Conservation (phyloP, 2,797 vertebrate genomes). For the Dromococcyx pavoninus region DNA sequence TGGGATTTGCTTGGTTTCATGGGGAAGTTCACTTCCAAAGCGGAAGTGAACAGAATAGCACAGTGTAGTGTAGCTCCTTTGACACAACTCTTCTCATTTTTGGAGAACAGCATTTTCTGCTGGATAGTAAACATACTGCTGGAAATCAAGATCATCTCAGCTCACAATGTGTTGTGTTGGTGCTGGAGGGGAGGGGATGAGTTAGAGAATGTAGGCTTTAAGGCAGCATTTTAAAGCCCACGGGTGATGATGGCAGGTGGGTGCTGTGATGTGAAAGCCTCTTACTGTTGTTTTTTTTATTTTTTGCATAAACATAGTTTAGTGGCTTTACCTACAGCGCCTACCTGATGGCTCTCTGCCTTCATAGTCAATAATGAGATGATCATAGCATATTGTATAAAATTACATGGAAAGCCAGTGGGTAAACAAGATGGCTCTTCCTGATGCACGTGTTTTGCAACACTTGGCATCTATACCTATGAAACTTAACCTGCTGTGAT, state of each 20-base stretch:
- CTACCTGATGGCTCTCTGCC: not conserved
- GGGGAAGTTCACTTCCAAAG: not conserved
- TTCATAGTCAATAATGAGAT: not conserved
- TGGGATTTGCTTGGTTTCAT: not conserved
- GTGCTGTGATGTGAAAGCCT: not conserved
- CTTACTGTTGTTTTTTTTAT: not conserved
- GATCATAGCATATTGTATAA: not conserved
- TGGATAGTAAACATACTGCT: not conserved
- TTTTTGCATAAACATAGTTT: not conserved
- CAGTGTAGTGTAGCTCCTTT: not conserved
- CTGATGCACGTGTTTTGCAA: not conserved
- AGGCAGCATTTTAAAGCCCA: not conserved
- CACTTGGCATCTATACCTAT: not conserved
- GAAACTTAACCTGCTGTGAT: not conserved
- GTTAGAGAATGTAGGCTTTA: not conserved
- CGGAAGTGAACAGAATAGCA: not conserved
- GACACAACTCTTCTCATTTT: not conserved
- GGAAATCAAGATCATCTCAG: not conserved
- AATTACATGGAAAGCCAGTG: not conserved
- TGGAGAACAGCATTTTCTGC: not conserved
- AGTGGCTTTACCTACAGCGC: not conserved
- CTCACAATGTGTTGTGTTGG: no score
- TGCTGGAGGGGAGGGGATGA: not conserved
- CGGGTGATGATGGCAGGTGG: not conserved
- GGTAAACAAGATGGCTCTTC: not conserved